Conservation (phyloP, 2,113 vertebrate genomes). For the Chauna torquata region DNA sequence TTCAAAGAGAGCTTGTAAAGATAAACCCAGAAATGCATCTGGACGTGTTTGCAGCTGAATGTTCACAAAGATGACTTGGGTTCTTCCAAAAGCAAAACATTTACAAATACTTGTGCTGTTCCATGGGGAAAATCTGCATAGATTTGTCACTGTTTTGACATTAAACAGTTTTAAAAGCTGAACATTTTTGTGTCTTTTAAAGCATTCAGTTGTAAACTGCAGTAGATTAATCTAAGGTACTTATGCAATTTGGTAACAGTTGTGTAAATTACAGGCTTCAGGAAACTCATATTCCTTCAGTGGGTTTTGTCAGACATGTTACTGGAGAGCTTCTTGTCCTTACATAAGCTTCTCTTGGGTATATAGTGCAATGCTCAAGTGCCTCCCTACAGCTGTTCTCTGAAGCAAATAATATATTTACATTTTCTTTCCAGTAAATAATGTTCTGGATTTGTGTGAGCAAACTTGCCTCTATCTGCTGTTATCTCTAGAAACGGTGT, state of each 20-base stretch:
- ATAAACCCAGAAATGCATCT: neutral
- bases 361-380: neutral
- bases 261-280: conserved; percentile 40
- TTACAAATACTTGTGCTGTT: conserved; percentile 27
- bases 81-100: conserved; percentile 38
- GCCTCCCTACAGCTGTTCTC: neutral
- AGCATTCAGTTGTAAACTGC: neutral
- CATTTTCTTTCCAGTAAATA: conserved; percentile 29
- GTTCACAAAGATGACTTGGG: neutral
- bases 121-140: neutral
- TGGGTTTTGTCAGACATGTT: conserved; percentile 1
- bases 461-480: neutral
- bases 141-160: conserved; percentile 49
- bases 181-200: conserved; percentile 22
- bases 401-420: neutral
- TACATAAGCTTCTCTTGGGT: neutral
- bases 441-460: neutral
- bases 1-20: neutral
- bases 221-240: conserved; percentile 24
- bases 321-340: neutral
- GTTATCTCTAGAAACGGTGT: neutral
- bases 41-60: neutral
- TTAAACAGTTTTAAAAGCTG: conserved; percentile 42
- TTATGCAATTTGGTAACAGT: conserved; percentile 10
- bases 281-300: neutral